Evolutionary conservation across 2,888 invertebrate genomes (phyloP), one percentile per base, ranked within the genome.

Genomic region (Drosophila putrida): DNA sequence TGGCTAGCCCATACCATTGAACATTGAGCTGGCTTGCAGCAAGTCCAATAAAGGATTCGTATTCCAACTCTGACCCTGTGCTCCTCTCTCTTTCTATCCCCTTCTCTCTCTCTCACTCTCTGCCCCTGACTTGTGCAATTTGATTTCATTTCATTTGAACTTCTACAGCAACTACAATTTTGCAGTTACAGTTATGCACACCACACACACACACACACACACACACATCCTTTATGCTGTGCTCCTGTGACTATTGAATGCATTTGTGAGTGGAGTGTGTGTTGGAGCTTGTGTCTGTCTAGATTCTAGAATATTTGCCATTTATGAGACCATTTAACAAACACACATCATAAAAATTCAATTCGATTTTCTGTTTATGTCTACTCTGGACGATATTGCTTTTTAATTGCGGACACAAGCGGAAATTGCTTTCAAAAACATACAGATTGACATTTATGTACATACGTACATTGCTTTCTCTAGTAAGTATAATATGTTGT

Each of bases 381-480:
- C 68, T 75, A 59, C 72, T 44, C 44, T 35, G 75, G 61, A 74
- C 82, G 80, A 78, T 88, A 89, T 89, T 87, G 88, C 88, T 89
- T 88, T 88, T 90, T 91, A 90, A 90, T 91, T 90, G 90, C 86
- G 87, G 90, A 80, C 85, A 85, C 80, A 80, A 79, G 80, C 80
- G 89, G 85, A 90, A 90, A 90, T 90, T 90, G 87, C 82, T 75
- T 82, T 85, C 75, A 71, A 65, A 74, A 54, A 64, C 73, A 64
- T 50, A 55, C 63, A 51, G 61, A 49, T 47, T 47, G 44, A 43
- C 66, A 73, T 61, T 20, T 47, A 28, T 28, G 13, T 13, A 31
- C 20, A 20, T 47, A 28, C 13, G 13, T 13, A 31, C 20, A 20
- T 20, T 20, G 20, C 20, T 20, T 20, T 20, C 3, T 20, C 20